phyloP scores from a whole-genome alignment of 2,888 invertebrate genomes.

The Andricus quercusramuli region DNA sequence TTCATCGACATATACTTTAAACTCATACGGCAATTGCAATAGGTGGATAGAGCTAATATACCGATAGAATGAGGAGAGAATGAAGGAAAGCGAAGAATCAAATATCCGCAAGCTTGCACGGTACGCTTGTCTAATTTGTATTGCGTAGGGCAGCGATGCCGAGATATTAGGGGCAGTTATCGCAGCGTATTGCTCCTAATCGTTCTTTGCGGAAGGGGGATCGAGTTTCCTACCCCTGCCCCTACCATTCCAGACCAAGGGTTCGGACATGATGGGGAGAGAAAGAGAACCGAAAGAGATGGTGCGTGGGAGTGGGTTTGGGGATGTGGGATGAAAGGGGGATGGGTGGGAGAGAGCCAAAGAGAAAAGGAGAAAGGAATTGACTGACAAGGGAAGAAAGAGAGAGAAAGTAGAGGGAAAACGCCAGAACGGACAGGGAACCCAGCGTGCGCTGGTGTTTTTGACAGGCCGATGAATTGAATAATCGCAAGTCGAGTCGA shows the following conservation, averaged over 20 bases:
- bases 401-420: constrained; percentile 61
- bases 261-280: constrained; percentile 46
- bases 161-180: constrained; percentile 77
- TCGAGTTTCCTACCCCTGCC: constrained; percentile 10
- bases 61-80: constrained; percentile 33
- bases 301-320: constrained; percentile 45
- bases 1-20: neutral
- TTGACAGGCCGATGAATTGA: constrained; percentile 79
- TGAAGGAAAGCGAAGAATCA: constrained; percentile 58
- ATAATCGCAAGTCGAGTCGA: constrained; percentile 79
- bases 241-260: constrained; percentile 12
- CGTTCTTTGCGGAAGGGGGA: constrained; percentile 67
- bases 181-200: constrained; percentile 78
- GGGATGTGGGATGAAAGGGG: constrained; percentile 52
- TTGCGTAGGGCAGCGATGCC: constrained; percentile 70
- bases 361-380: constrained; percentile 54
- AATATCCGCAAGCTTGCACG: constrained; percentile 65
- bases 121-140: constrained; percentile 74
- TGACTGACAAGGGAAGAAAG: constrained; percentile 51
- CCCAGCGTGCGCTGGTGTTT: constrained; percentile 78
- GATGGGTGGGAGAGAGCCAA: constrained; percentile 54
- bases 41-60: constrained; percentile 42
- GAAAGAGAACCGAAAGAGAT: constrained; percentile 54
- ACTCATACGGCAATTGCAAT: neutral
- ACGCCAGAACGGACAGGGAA: constrained; percentile 71